These are phyloP conservation scores for Heliconius hortense DNA, from an alignment of 2,888 invertebrate species.

Conservation along the genomic window DNA sequence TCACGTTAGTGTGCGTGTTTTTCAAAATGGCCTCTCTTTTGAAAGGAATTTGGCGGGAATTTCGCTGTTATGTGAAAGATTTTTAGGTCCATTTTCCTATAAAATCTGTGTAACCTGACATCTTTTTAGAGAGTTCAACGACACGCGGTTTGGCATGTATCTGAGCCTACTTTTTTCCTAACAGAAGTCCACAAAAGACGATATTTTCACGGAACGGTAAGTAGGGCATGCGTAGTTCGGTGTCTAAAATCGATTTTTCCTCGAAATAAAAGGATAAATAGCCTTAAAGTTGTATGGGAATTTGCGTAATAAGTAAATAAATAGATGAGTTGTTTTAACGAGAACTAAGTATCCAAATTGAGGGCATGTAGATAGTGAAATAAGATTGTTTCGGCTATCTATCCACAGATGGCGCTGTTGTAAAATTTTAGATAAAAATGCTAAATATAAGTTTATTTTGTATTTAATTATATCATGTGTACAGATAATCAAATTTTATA, in stretches of 20 bases:
- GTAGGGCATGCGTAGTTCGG: slow-evolving; percentile 66
- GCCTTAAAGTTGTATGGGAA: slow-evolving; percentile 44
- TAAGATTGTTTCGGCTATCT: slow-evolving; percentile 60
- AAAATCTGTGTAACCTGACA: slow-evolving; percentile 52
- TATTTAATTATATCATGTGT: neutral
- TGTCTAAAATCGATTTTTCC: slow-evolving; percentile 63
- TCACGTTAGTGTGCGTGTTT: slow-evolving; percentile 59
- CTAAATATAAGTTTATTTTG: neutral
- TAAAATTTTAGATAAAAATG: slow-evolving; percentile 17
- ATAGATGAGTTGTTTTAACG: slow-evolving; percentile 53
- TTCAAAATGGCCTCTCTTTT: slow-evolving; percentile 64
- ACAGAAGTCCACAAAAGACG: slow-evolving; percentile 66
- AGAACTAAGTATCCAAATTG: slow-evolving; percentile 63
- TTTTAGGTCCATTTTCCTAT: slow-evolving; percentile 56
- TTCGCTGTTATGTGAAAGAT: slow-evolving; percentile 51
- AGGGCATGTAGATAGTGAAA: slow-evolving; percentile 59
- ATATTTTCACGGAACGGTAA: slow-evolving; percentile 68
- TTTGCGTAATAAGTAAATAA: slow-evolving; percentile 42
- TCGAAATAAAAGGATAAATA: slow-evolving; percentile 56
- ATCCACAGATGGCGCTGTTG: slow-evolving; percentile 67
- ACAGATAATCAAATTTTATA: neutral
- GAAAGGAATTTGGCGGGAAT: slow-evolving; percentile 50
- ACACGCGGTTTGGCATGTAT: slow-evolving; percentile 76
- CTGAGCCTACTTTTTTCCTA: slow-evolving; percentile 69
- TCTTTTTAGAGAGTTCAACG: slow-evolving; percentile 74